Base-by-base conservation (phyloP, 2,797 vertebrate genomes). In the Leuciscus waleckii region DNA sequence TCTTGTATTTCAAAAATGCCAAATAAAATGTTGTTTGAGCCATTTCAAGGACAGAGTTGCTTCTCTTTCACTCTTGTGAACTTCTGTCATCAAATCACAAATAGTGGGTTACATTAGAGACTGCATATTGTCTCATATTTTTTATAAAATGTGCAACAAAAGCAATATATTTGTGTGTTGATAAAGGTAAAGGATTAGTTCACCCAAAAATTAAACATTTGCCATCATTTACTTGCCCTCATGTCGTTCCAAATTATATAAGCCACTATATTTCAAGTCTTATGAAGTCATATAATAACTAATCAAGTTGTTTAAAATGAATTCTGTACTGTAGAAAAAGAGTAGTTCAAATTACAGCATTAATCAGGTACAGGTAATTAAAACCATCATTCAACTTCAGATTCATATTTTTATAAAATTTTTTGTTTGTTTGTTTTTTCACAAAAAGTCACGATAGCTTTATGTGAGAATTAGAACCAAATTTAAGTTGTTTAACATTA, bases 1-100 rank as follows among this genome's bases (percentile, higher is more conserved):
- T 88, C 91, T 89, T 92, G 92, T 94, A 90, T 93, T 92, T 91
- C 87, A 91, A 90, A 91, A 86, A 90, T 88, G 80, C 88, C 51
- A 74, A 89, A 92, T 92, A 91, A 92, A 90, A 86, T 91, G 89
- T 92, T 89, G 79, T 89, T 90, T 91, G 82, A 89, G 83, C 86
- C 75, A 79, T 90, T 89, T 86, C 16, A 83, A 74, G 39, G 67
- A 49, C 7, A 6, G 49, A 46, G 17, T 65, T 61, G 32, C 49
- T 39, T 39, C 46, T 43, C n/a, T 86, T 86, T 61, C 16, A 43
- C 35, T 56, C 51, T 85, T 26, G 23, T 29, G 32, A 75, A 67
- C 14, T 54, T 16, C n/a, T n/a, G 61, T 78, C 17, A 69, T 68
- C n/a, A 39, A 71, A 49, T 75, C 61, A 26, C 41, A 35, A 35